A percentile compares a stretch with the other conserved stretches of the same genome.
These are phyloP conservation scores for Oncopeltus fasciatus DNA, from an alignment of 1,140 invertebrate genomes.

Conservation along the genomic window DNA sequence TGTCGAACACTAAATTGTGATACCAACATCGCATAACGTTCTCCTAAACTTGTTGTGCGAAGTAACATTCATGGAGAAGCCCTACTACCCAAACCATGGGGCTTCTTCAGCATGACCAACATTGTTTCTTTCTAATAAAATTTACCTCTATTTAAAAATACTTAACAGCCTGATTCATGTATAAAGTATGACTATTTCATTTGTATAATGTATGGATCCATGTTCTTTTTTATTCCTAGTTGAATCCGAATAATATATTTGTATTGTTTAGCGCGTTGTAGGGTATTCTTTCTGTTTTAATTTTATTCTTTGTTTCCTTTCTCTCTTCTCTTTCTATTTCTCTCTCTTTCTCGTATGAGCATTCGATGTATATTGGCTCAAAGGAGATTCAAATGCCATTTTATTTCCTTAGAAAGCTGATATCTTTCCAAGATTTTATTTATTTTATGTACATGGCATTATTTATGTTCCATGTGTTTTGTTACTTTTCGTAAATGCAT, in stretches of 20 bases:
- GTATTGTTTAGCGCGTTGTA: slow-evolving; percentile 16
- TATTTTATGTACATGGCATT: slow-evolving; percentile 11
- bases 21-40: slow-evolving; percentile 1
- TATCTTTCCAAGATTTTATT: slow-evolving; percentile 5
- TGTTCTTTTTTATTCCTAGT: slow-evolving; percentile 13
- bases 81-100: neutral
- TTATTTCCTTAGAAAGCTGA: slow-evolving; percentile 9
- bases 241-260: slow-evolving; percentile 11
- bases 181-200: slow-evolving; percentile 14
- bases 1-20: slow-evolving; percentile 1
- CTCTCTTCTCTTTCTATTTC: too few species aligned
- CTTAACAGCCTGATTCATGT: slow-evolving; percentile 14
- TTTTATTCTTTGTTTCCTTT: too few species aligned
- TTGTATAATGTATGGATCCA: slow-evolving; percentile 14
- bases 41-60: neutral
- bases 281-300: slow-evolving; percentile 24
- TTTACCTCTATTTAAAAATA: slow-evolving; percentile 16
- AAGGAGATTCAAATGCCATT: slow-evolving; percentile 29
- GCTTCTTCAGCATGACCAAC: slow-evolving; percentile 4
- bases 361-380: slow-evolving; percentile 26
- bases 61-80: neutral
- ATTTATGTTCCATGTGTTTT: slow-evolving; percentile 3
- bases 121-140: slow-evolving; percentile 12
- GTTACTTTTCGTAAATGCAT: slow-evolving; percentile 18
- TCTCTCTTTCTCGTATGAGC: slow-evolving; percentile 27